phyloP scores from a whole-genome alignment of 2,797 vertebrate genomes.

The Synanceia verrucosa region DNA sequence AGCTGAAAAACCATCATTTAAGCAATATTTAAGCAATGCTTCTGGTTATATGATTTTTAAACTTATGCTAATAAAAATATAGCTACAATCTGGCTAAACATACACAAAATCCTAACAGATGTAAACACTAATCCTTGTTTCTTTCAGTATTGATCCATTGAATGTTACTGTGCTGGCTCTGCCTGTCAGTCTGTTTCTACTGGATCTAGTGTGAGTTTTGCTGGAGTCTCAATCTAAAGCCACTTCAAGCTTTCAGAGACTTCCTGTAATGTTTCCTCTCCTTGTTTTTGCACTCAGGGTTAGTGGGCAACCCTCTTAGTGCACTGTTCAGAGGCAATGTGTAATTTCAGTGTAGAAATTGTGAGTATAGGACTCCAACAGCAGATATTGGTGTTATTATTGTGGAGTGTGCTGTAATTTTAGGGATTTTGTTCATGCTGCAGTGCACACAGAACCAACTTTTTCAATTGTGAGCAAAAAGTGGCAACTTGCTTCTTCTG shows the following conservation, averaged over 20 bases:
- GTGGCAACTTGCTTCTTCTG: slow-evolving; percentile 8
- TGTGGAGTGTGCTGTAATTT: neutral
- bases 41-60: too few relatives aligned
- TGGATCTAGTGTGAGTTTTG: neutral
- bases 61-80: too few relatives aligned
- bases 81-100: too few relatives aligned
- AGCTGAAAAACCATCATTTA: too few relatives aligned
- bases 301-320: neutral
- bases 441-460: neutral
- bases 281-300: neutral
- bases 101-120: too few relatives aligned
- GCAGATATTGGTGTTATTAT: neutral
- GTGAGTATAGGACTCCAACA: neutral
- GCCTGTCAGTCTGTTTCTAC: neutral
- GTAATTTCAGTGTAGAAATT: neutral
- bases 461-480: slow-evolving; percentile 10
- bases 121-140: neutral
- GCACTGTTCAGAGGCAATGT: neutral
- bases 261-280: neutral
- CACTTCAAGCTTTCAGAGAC: neutral
- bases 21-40: too few relatives aligned
- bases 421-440: neutral
- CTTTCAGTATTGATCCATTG: neutral
- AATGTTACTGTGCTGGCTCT: neutral
- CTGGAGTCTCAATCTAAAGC: neutral